These are phyloP conservation scores for Phenganax marumi DNA, from an alignment of 92 coral and sea anemone species.

Conservation along the genomic window DNA sequence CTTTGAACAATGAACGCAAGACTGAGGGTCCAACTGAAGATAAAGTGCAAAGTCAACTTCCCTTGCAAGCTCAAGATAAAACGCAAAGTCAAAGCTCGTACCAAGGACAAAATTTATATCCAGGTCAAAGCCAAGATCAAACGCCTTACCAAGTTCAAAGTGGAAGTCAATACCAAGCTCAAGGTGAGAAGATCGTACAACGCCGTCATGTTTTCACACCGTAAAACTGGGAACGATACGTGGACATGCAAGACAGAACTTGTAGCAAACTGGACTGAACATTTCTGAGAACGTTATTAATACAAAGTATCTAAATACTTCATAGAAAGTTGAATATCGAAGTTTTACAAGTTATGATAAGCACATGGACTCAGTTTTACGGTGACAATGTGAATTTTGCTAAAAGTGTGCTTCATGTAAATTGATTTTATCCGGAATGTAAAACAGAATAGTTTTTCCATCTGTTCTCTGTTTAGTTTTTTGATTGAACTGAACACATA, in stretches of 20 bases:
- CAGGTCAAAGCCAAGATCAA: neutral
- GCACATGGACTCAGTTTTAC: slow-evolving; percentile 15
- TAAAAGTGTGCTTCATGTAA: neutral
- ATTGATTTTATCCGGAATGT: neutral
- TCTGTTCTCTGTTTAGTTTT: too few species aligned
- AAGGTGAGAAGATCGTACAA: slow-evolving; percentile 27
- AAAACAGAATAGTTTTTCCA: neutral
- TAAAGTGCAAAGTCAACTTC: neutral
- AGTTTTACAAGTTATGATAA: neutral
- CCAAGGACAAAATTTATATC: slow-evolving; percentile 5
- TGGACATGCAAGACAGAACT: slow-evolving; percentile 24
- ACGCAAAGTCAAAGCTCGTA: neutral
- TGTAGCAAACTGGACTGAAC: slow-evolving; percentile 12
- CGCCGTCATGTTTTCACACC: slow-evolving; percentile 37
- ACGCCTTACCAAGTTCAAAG: neutral
- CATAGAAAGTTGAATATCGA: neutral
- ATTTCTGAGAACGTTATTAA: neutral
- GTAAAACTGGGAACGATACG: slow-evolving; percentile 31
- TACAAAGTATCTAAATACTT: too few species aligned
- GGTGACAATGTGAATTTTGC: slow-evolving; percentile 6
- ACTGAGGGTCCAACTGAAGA: neutral
- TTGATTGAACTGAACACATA: too few species aligned
- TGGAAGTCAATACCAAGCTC: slow-evolving; percentile 5
- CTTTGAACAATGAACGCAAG: neutral
- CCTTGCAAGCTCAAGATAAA: neutral